phyloP scores from a whole-genome alignment of 2,113 vertebrate species.

The Megalops atlanticus region DNA sequence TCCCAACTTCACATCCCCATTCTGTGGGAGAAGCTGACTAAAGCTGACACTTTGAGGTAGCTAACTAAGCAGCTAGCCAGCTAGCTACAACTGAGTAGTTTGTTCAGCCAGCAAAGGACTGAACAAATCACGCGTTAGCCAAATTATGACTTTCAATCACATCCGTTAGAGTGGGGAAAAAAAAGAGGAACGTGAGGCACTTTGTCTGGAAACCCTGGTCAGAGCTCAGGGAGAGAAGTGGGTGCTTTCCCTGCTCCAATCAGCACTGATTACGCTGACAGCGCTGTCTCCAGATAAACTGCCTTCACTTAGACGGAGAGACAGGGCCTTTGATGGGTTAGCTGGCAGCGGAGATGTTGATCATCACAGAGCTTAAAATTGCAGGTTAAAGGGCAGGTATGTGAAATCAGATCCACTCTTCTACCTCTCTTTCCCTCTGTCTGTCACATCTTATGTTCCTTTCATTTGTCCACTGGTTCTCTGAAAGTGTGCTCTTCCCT shows the following conservation, averaged over 20 bases:
- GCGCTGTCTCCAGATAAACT: neutral
- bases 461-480: too few relatives aligned
- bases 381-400: conserved; percentile 23
- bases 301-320: conserved; percentile 8
- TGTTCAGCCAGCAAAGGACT: too few relatives aligned
- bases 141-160: too few relatives aligned
- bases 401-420: conserved; percentile 16
- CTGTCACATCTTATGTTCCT: conserved; percentile 9
- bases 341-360: neutral
- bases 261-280: conserved; percentile 18
- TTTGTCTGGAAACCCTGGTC: neutral
- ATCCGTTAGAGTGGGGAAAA: neutral
- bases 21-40: too few relatives aligned
- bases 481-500: too few relatives aligned
- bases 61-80: too few relatives aligned
- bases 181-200: neutral
- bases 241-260: conserved; percentile 1
- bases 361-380: conserved; percentile 4
- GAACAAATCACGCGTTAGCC: too few relatives aligned
- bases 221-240: neutral
- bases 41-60: too few relatives aligned
- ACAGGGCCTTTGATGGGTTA: neutral
- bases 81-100: too few relatives aligned
- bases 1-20: too few relatives aligned
- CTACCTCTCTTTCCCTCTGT: neutral